phyloP scores from a whole-genome alignment of 2,113 vertebrate genomes.

The Puffinus mauretanicus region DNA sequence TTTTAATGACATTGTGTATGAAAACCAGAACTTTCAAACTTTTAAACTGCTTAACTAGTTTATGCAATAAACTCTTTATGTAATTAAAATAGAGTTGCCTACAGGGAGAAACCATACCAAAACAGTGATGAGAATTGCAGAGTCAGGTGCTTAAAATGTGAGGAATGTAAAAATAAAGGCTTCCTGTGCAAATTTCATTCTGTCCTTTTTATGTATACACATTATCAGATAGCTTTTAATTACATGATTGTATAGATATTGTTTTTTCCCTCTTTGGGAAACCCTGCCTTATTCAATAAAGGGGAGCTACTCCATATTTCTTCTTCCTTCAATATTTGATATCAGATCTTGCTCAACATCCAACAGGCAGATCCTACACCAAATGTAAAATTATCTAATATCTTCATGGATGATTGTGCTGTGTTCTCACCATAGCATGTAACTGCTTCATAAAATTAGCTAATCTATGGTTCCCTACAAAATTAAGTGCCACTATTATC shows the following conservation, averaged over 20 bases:
- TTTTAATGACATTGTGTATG: neutral
- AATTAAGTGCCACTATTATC: neutral
- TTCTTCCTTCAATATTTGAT: neutral
- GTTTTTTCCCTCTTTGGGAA: neutral
- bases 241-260: neutral
- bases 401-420: neutral
- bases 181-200: neutral
- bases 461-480: neutral
- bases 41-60: neutral
- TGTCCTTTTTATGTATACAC: neutral
- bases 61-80: neutral
- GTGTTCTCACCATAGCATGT: neutral
- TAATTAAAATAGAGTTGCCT: neutral
- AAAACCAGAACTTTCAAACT: neutral
- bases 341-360: neutral
- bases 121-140: neutral
- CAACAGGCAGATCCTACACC: neutral
- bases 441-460: neutral
- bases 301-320: neutral
- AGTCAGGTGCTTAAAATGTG: neutral
- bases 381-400: neutral
- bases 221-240: neutral
- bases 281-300: neutral
- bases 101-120: neutral
- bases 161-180: neutral